A percentile compares a stretch with the other conserved stretches of the same genome.
These are phyloP conservation scores for Amblyjoppa proteus DNA, from an alignment of 2,888 invertebrate species.

Conservation along the genomic window DNA sequence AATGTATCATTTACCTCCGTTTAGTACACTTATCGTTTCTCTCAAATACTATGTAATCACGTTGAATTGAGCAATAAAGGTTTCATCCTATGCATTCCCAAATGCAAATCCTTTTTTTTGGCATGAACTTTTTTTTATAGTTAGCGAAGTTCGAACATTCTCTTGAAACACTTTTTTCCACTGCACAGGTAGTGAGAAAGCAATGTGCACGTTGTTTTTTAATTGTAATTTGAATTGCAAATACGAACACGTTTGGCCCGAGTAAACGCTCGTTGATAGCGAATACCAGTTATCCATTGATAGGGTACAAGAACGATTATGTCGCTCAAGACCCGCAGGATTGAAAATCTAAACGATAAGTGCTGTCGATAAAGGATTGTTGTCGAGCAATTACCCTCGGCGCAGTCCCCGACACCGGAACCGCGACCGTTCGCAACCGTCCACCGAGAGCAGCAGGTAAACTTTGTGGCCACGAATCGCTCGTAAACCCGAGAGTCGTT, in stretches of 20 bases:
- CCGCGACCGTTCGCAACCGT: conserved; percentile 24
- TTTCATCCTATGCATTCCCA: not conserved
- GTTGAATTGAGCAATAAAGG: not conserved
- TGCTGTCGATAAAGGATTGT: conserved; percentile 63
- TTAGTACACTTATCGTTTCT: conserved; percentile 29
- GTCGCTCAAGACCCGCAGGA: conserved; percentile 32
- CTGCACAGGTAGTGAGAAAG: too few relatives aligned
- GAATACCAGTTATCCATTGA: conserved; percentile 2
- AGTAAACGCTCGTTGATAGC: not conserved
- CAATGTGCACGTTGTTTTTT: too few relatives aligned
- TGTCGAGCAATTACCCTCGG: conserved; percentile 56
- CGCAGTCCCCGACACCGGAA: conserved; percentile 32
- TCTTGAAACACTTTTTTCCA: too few relatives aligned
- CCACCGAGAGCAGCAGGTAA: conserved; percentile 66
- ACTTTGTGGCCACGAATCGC: conserved; percentile 74
- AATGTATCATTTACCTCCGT: conserved; percentile 40
- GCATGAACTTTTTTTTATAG: not conserved
- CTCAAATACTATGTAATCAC: conserved; percentile 3
- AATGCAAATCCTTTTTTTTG: not conserved
- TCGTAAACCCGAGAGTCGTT: conserved; percentile 77
- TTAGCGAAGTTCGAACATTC: too few relatives aligned
- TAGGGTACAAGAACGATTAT: conserved; percentile 21
- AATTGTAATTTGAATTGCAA: not conserved
- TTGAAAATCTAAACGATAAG: conserved; percentile 63
- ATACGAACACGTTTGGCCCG: not conserved